phyloP scores from a whole-genome alignment of 2,888 invertebrate genomes.

The Sepioteuthis lessoniana region DNA sequence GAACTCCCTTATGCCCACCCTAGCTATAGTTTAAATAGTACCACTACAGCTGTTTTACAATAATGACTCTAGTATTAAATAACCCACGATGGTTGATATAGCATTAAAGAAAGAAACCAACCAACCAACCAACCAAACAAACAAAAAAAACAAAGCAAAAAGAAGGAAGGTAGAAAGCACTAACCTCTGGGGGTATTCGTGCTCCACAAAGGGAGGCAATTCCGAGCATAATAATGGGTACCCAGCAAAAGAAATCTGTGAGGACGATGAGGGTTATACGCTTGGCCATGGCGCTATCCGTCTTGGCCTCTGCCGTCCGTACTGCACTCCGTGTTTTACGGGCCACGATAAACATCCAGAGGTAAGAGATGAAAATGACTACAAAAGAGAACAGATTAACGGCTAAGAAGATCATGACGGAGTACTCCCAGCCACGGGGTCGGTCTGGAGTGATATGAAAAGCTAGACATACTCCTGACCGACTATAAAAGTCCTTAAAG shows the following conservation, averaged over 20 bases:
- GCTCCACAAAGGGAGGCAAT: constrained; percentile 76
- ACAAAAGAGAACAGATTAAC: constrained; percentile 77
- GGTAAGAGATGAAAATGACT: constrained; percentile 76
- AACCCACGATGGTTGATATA: too few species aligned
- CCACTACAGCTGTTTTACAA: too few species aligned
- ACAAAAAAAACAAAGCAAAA: not conserved
- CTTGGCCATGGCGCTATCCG: constrained; percentile 76
- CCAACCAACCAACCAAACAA: not conserved
- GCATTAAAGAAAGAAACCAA: too few species aligned
- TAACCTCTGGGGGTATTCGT: constrained; percentile 71
- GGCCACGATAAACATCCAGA: constrained; percentile 77
- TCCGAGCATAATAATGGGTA: constrained; percentile 77
- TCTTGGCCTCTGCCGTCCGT: constrained; percentile 70
- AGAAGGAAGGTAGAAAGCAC: not conserved
- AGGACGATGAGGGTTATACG: constrained; percentile 78
- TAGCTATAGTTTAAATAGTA: too few species aligned
- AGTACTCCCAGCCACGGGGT: constrained; percentile 78
- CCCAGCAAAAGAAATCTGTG: constrained; percentile 78
- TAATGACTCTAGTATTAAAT: too few species aligned
- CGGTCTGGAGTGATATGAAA: constrained; percentile 77
- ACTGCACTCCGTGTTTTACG: constrained; percentile 76
- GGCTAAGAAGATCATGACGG: constrained; percentile 77
- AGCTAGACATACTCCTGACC: constrained; percentile 78
- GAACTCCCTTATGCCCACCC: too few species aligned
- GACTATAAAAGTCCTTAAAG: constrained; percentile 77